Evolutionary conservation across 2,113 vertebrate genomes (phyloP), one percentile per base, ranked within the genome.

Genomic region (Saguinus imperator): DNA sequence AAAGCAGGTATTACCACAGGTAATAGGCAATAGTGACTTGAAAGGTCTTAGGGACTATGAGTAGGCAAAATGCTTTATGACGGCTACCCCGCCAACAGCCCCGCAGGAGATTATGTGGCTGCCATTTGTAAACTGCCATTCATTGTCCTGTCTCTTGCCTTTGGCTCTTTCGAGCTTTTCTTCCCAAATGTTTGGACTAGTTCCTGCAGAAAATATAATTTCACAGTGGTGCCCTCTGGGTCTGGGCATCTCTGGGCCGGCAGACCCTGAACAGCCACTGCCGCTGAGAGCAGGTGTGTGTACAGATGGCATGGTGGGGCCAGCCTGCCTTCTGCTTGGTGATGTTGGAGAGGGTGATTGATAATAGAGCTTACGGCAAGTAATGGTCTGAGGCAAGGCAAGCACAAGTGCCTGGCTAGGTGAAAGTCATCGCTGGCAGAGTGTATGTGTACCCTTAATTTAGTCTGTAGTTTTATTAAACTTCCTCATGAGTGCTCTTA

Each of bases 271-370:
- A 45, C 91, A 96, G 64, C 50, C 58, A n/a, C 20, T 77, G 84
- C 92, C 91, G 72, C 84, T 75, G 94, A 83, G 97, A 95, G 94
- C 97, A 97, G 97, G 92, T 97, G 98, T 9, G 0, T 35, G 66
- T 96, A 61, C 96, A 95, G 98, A 97, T 97, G 95, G 96, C 10
- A 1, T 83, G 90, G 66, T 45, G 43, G 80, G 94, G n/a, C 75
- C 35, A 40, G 89, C 50, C 85, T 88, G 94, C 95, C 96, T 95
- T 82, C 95, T 96, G 92, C 87, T 27, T 66, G 57, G 86, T 82
- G 91, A 81, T 87, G 75, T 92, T 66, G 45, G 87, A 66, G 87
- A 89, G 95, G 45, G 83, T 96, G 97, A 94, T 94, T 93, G 96
- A 95, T 97, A 50, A n/a, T 17, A 9, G 55, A 66, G 81, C 92